Percentiles rank a stretch among this genome's conserved stretches.
phyloP scores from a whole-genome alignment of 2,113 vertebrate species.

The Vulpes lagopus region DNA sequence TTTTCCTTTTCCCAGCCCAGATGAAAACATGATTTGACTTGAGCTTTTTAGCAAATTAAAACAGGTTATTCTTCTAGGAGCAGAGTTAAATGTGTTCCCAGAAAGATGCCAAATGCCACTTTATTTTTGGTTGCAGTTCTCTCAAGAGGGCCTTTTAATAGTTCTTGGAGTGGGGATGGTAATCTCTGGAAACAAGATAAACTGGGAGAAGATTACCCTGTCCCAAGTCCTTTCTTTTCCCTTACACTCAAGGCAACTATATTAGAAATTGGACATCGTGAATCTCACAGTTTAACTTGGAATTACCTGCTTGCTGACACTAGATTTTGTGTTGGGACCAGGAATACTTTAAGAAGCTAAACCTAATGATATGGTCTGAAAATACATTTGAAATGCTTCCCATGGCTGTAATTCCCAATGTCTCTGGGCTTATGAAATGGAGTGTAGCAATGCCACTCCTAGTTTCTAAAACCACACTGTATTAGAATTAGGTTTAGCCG shows the following conservation, averaged over 20 bases:
- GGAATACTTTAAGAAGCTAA: background rate
- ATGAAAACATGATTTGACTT: conserved; percentile 28
- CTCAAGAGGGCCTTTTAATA: conserved; percentile 32
- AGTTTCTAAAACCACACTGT: background rate
- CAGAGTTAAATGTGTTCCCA: background rate
- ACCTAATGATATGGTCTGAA: background rate
- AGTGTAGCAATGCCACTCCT: background rate
- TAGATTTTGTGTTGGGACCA: background rate
- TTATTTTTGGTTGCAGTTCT: conserved; percentile 50
- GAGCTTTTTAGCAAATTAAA: conserved; percentile 50
- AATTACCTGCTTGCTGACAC: background rate
- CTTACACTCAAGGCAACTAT: background rate
- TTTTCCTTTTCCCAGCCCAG: background rate
- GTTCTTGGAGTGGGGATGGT: background rate
- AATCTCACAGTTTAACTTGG: background rate
- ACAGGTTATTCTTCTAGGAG: background rate
- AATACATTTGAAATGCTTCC: background rate
- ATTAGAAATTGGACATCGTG: background rate
- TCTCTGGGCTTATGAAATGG: background rate
- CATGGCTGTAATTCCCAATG: background rate
- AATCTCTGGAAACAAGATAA: conserved; percentile 17
- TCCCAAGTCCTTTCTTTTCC: background rate
- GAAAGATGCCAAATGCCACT: background rate
- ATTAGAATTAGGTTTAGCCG: background rate
- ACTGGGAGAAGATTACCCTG: background rate